A percentile compares a stretch with the other conserved stretches of the same genome.
Evolutionary conservation across 35 echinoderm and acorn worm species (phyloP).

Genomic region (Strongylocentrotus purpuratus): DNA sequence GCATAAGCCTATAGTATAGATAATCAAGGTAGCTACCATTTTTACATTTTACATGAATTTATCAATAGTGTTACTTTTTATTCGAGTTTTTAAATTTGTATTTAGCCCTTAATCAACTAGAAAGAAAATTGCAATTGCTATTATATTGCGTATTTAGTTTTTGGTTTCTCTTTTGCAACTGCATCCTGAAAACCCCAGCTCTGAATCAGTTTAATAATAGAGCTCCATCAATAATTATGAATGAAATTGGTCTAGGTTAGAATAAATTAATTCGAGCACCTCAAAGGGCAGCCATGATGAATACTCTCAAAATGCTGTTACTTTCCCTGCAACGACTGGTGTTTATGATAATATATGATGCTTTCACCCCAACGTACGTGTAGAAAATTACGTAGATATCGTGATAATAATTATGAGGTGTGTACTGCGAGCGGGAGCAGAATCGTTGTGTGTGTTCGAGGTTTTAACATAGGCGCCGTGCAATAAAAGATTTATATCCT

Average conservation of each 20-base stretch:
- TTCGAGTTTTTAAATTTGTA: too few species aligned
- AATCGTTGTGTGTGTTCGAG: not conserved
- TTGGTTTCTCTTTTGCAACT: not conserved
- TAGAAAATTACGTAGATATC: not conserved
- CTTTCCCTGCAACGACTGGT: not conserved
- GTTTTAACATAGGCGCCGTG: not conserved
- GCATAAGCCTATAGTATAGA: too few species aligned
- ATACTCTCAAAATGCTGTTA: not conserved
- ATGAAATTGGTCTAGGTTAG: not conserved
- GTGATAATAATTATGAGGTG: not conserved
- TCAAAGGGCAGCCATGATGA: not conserved
- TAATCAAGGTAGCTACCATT: too few species aligned
- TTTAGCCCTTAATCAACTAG: too few species aligned
- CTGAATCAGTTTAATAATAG: not conserved
- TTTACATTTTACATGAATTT: too few species aligned
- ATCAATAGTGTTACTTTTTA: too few species aligned
- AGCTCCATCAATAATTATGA: not conserved
- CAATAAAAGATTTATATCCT: not conserved
- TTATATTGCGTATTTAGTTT: too few species aligned
- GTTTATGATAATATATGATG: slow-evolving; percentile 1
- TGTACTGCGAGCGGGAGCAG: not conserved
- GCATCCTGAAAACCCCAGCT: not conserved
- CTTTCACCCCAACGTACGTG: not conserved
- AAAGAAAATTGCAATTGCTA: too few species aligned
- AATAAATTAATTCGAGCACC: not conserved